Conservation (phyloP, 2,888 invertebrate genomes). For the Chrysolina oricalcia region DNA sequence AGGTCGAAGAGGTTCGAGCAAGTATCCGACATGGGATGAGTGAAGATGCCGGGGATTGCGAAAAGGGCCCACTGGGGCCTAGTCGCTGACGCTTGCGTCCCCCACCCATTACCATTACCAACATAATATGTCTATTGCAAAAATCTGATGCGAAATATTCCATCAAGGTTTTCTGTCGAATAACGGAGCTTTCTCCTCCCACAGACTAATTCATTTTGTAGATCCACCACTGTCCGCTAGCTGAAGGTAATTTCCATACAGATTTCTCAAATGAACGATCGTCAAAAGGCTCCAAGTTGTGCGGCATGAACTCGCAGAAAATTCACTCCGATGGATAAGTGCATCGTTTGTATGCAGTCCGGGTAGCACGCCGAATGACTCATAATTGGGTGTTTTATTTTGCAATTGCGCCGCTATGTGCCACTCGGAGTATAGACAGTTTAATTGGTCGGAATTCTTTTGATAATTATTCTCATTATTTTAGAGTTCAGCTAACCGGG, state of each 20-base stretch:
- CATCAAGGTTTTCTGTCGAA: too few relatives aligned
- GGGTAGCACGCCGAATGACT: slow-evolving; percentile 14
- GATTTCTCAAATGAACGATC: slow-evolving; percentile 23
- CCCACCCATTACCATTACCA: too few relatives aligned
- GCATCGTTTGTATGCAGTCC: slow-evolving; percentile 32
- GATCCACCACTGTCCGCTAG: neutral
- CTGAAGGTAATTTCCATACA: slow-evolving; percentile 10
- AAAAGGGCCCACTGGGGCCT: too few relatives aligned
- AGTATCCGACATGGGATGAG: too few relatives aligned
- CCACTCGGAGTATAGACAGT: slow-evolving; percentile 15
- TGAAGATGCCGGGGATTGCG: too few relatives aligned
- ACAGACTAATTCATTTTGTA: neutral
- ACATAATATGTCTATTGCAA: too few relatives aligned
- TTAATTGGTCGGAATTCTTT: slow-evolving; percentile 25
- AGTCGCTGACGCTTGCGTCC: too few relatives aligned
- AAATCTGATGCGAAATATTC: too few relatives aligned
- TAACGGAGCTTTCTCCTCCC: too few relatives aligned
- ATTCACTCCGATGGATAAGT: slow-evolving; percentile 18
- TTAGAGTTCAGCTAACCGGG: slow-evolving; percentile 5
- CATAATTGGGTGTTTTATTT: slow-evolving; percentile 27
- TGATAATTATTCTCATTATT: slow-evolving; percentile 10
- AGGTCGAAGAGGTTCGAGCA: too few relatives aligned
- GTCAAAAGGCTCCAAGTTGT: neutral
- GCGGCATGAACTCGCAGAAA: slow-evolving; percentile 11
- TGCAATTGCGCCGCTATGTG: slow-evolving; percentile 24